These are phyloP conservation scores for Danio kyathit DNA, from an alignment of 2,797 vertebrate genomes.

Conservation along the genomic window DNA sequence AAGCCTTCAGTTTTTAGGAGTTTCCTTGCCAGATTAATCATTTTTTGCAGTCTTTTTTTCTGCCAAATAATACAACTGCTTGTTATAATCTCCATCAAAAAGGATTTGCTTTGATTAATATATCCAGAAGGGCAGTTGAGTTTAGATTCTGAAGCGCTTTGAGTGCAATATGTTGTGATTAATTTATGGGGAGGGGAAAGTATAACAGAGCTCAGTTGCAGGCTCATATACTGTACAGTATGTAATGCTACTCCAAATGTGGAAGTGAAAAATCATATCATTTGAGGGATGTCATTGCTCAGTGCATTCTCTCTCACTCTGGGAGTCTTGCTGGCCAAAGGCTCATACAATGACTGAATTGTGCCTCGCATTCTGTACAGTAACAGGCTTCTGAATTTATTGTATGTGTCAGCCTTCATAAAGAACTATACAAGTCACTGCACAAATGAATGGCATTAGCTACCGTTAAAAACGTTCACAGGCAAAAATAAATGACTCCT, in stretches of 20 bases:
- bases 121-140: background rate
- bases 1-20: background rate
- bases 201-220: conserved; percentile 16
- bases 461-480: conserved; percentile 13
- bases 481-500: background rate
- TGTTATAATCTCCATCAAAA: background rate
- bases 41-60: conserved; percentile 1
- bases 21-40: conserved; percentile 11
- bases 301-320: conserved; percentile 15
- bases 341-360: conserved; percentile 56
- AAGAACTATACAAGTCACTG: conserved; percentile 32
- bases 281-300: conserved; percentile 27
- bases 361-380: conserved; percentile 33
- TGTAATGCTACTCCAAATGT: conserved; percentile 14
- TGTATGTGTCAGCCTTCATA: conserved; percentile 46
- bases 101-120: conserved; percentile 12
- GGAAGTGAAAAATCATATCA: conserved; percentile 32
- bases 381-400: conserved; percentile 46
- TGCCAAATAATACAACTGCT: background rate
- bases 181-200: conserved; percentile 31
- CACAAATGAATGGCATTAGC: conserved; percentile 42
- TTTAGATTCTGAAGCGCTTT: conserved; percentile 17
- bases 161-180: conserved; percentile 5
- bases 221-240: background rate
- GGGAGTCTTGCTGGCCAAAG: conserved; percentile 9